These are phyloP conservation scores for Lethrus apterus DNA, from an alignment of 1,140 invertebrate genomes.

Conservation along the genomic window DNA sequence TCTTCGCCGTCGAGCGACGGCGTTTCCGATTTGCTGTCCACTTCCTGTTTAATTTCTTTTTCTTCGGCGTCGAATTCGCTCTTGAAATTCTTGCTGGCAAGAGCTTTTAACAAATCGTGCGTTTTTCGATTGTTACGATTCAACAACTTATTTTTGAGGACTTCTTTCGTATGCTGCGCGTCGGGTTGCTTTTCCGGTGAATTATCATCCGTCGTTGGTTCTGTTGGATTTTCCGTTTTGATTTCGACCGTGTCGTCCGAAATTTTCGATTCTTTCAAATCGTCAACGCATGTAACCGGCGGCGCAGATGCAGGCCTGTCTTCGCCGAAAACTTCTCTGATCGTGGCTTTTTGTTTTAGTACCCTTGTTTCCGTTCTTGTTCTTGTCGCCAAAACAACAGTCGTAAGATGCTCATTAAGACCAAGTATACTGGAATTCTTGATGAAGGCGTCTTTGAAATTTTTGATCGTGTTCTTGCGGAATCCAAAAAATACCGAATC, in stretches of 20 bases:
- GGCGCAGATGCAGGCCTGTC: constrained; percentile 56
- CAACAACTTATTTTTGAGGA: constrained; percentile 21
- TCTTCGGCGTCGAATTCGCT: constrained; percentile 35
- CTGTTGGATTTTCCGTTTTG: constrained; percentile 23
- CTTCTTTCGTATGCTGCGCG: constrained; percentile 17
- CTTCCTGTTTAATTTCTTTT: constrained; percentile 32
- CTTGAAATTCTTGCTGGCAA: constrained; percentile 26
- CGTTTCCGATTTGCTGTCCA: constrained; percentile 32
- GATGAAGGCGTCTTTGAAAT: constrained; percentile 60
- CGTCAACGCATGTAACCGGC: constrained; percentile 44
- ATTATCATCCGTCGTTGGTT: not conserved
- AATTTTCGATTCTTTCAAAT: constrained; percentile 26
- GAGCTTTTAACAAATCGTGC: constrained; percentile 22
- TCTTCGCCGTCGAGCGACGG: constrained; percentile 36
- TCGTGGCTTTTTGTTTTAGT: constrained; percentile 66
- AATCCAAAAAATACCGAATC: constrained; percentile 52
- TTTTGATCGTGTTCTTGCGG: constrained; percentile 61
- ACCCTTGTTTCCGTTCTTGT: constrained; percentile 69
- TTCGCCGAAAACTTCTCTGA: constrained; percentile 71
- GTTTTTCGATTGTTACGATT: constrained; percentile 15
- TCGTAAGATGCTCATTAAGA: constrained; percentile 55
- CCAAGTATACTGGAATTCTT: constrained; percentile 51
- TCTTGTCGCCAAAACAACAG: constrained; percentile 63
- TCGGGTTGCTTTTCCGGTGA: not conserved
- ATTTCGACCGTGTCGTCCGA: constrained; percentile 23